phyloP scores from a whole-genome alignment of 2,888 invertebrate genomes.

The Orgyia antiqua region DNA sequence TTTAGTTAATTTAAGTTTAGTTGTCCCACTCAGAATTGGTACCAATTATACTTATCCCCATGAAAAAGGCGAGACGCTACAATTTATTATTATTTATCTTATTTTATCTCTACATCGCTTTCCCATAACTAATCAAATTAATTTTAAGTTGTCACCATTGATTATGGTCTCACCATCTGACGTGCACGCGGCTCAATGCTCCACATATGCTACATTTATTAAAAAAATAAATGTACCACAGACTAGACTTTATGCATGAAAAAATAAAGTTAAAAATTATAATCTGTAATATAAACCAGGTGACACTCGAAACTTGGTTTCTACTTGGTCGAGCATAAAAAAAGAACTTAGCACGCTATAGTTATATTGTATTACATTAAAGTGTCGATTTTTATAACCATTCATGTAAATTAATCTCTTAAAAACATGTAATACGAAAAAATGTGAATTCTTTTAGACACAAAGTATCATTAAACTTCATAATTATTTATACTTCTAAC shows the following conservation, averaged over 20 bases:
- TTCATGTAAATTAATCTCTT: too few relatives aligned
- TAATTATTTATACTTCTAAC: too few relatives aligned
- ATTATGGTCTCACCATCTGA: constrained; percentile 49
- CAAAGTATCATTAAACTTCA: too few relatives aligned
- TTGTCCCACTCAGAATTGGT: too few relatives aligned
- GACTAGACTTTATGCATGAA: constrained; percentile 19
- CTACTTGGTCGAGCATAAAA: constrained; percentile 68
- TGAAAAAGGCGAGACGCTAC: too few relatives aligned
- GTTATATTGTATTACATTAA: constrained; percentile 55
- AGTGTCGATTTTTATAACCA: constrained; percentile 26
- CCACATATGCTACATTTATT: constrained; percentile 40
- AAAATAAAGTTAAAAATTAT: constrained; percentile 27
- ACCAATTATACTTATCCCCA: too few relatives aligned
- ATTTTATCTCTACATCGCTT: constrained; percentile 6
- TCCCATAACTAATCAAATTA: constrained; percentile 25
- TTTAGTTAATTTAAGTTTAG: too few relatives aligned
- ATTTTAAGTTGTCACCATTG: constrained; percentile 35
- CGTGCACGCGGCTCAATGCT: constrained; percentile 30
- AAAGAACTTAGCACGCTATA: constrained; percentile 56
- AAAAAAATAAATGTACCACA: constrained; percentile 25
- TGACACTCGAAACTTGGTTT: constrained; percentile 63
- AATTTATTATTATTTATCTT: too few relatives aligned
- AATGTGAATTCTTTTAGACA: too few relatives aligned
- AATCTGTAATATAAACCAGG: constrained; percentile 36
- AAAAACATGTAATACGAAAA: too few relatives aligned